phyloP scores from a whole-genome alignment of 2,113 vertebrate genomes.

The Emydocephalus ijimae region DNA sequence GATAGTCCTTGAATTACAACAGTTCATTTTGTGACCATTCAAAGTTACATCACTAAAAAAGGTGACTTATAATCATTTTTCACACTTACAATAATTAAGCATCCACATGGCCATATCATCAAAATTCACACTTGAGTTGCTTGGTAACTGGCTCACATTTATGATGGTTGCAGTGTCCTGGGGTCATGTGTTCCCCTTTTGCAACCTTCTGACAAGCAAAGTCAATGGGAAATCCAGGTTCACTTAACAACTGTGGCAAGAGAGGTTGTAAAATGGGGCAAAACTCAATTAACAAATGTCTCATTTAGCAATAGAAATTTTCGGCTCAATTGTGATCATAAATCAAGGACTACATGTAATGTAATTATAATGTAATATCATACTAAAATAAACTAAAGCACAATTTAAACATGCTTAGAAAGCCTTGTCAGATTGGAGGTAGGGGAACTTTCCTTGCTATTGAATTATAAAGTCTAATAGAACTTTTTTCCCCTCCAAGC shows the following conservation, averaged over 20 bases:
- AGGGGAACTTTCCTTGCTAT: neutral
- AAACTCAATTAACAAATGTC: neutral
- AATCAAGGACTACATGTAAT: neutral
- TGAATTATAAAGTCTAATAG: neutral
- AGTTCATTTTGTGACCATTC: neutral
- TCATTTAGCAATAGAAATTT: neutral
- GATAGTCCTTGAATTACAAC: neutral
- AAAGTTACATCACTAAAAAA: neutral
- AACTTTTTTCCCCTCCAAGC: constrained; percentile 65
- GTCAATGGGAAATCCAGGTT: neutral
- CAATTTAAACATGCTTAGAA: neutral
- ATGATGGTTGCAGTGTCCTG: neutral
- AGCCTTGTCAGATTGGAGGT: neutral
- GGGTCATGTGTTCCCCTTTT: neutral
- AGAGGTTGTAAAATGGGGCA: neutral
- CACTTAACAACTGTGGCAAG: neutral
- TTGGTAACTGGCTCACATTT: neutral
- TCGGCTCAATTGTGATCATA: neutral
- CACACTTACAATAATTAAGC: neutral
- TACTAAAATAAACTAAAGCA: neutral
- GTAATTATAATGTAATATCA: neutral
- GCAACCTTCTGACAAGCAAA: neutral
- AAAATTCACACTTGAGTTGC: neutral
- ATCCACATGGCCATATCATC: neutral
- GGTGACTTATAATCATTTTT: neutral